Evolutionary conservation across 2,113 vertebrate genomes (phyloP).

Genomic region (Scartelaos histophorus): DNA sequence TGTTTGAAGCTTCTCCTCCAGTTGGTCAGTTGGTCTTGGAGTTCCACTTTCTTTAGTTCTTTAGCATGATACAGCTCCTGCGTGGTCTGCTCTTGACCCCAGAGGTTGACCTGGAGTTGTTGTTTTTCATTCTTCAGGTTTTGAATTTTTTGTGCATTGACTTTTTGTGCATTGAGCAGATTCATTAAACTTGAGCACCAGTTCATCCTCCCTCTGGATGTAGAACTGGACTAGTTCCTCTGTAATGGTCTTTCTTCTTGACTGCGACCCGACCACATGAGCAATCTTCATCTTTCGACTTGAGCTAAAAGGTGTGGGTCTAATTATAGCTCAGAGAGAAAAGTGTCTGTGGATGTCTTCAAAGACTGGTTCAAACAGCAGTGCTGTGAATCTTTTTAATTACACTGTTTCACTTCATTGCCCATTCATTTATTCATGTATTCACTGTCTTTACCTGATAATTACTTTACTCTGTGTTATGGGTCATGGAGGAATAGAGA

Average conservation of each 20-base stretch:
- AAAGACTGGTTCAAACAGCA: conserved; percentile 39
- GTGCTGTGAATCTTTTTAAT: conserved; percentile 57
- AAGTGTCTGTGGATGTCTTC: conserved; percentile 16
- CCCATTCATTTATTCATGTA: conserved; percentile 64
- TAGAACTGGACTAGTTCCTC: no score
- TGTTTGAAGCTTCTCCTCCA: background rate
- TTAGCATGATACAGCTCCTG: background rate
- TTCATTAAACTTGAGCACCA: no score
- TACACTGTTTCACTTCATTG: conserved; percentile 55
- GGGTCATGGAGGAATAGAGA: conserved; percentile 45
- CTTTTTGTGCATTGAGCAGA: no score
- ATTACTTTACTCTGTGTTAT: conserved; percentile 59
- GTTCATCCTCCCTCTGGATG: no score
- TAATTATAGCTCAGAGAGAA: conserved; percentile 28
- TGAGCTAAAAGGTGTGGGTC: conserved; percentile 24
- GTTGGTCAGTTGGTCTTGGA: background rate
- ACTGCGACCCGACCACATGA: conserved; percentile 9
- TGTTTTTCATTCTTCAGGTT: background rate
- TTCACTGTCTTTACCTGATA: conserved; percentile 51
- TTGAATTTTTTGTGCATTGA: background rate
- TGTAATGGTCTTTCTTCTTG: background rate
- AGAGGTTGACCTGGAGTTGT: background rate
- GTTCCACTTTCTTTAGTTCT: background rate
- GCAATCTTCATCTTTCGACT: conserved; percentile 21
- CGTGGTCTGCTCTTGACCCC: background rate